Evolutionary conservation across 2,797 vertebrate species (phyloP).

Genomic region (Centropyge bicolor): DNA sequence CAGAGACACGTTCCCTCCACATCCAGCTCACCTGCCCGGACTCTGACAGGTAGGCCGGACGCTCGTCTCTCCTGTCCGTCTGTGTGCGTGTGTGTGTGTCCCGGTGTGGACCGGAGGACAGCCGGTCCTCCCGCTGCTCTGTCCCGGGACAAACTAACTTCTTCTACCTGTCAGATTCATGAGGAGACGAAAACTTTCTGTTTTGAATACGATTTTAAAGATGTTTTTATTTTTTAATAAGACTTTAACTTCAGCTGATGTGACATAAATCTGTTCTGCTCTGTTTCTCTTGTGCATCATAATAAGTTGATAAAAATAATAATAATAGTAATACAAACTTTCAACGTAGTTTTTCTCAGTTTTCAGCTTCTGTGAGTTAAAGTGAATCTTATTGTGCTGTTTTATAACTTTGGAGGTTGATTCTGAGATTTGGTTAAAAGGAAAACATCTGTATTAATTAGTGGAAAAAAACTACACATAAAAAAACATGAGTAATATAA

Average conservation of each 20-base stretch:
- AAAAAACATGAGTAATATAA: too few species aligned
- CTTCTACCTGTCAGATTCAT: too few species aligned
- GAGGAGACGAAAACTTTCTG: too few species aligned
- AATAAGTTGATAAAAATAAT: too few species aligned
- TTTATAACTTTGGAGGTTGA: background rate
- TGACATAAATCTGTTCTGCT: background rate
- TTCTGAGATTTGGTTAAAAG: too few species aligned
- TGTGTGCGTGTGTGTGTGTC: background rate
- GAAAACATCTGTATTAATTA: too few species aligned
- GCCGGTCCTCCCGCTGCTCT: background rate
- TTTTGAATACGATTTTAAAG: too few species aligned
- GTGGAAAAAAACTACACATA: too few species aligned
- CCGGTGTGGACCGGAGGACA: background rate
- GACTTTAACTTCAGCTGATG: background rate
- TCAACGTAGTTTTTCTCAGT: background rate
- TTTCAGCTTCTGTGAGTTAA: background rate
- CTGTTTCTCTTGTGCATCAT: background rate
- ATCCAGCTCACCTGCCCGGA: fast-evolving
- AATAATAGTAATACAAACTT: background rate
- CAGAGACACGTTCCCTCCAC: fast-evolving
- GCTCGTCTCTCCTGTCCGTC: too few species aligned
- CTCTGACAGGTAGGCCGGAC: conserved; percentile 39
- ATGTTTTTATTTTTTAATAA: background rate
- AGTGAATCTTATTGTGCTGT: background rate
- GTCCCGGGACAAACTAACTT: too few species aligned